These are phyloP conservation scores for Lycodopsis pacificus DNA, from an alignment of 2,797 vertebrate genomes.

Conservation along the genomic window DNA sequence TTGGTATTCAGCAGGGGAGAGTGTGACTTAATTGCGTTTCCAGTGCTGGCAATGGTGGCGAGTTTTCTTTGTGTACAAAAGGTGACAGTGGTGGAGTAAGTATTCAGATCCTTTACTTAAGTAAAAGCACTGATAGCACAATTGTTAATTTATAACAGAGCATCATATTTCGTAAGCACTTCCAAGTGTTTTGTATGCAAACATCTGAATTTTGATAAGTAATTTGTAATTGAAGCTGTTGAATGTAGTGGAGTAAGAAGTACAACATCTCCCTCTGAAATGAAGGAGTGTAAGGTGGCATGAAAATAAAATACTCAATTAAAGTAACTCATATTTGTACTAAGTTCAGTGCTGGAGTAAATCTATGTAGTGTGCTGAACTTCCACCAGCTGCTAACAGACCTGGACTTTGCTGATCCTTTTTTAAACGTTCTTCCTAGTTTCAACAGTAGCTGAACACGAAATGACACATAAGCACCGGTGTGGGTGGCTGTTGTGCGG, in stretches of 20 bases:
- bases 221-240: neutral
- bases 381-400: slow-evolving; percentile 29
- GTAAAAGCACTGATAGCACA: neutral
- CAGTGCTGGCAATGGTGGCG: neutral
- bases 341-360: neutral
- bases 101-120: slow-evolving; percentile 1
- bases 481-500: slow-evolving; percentile 36
- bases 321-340: neutral
- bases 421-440: slow-evolving; percentile 6
- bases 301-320: neutral
- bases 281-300: neutral
- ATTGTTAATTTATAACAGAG: neutral
- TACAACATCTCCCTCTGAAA: too few relatives aligned
- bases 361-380: neutral
- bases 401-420: slow-evolving; percentile 40
- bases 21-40: slow-evolving; percentile 27
- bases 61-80: slow-evolving; percentile 16
- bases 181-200: too few relatives aligned
- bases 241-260: neutral
- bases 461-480: slow-evolving; percentile 47
- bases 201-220: neutral
- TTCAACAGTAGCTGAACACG: slow-evolving; percentile 45
- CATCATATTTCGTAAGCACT: neutral
- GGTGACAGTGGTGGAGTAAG: neutral
- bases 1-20: slow-evolving; percentile 6